A percentile compares a stretch with the other conserved stretches of the same genome.
These are phyloP conservation scores for Cliona cf. orientalis DNA, from an alignment of 37 sponge, comb jelly and placozoan genomes.

Conservation along the genomic window DNA sequence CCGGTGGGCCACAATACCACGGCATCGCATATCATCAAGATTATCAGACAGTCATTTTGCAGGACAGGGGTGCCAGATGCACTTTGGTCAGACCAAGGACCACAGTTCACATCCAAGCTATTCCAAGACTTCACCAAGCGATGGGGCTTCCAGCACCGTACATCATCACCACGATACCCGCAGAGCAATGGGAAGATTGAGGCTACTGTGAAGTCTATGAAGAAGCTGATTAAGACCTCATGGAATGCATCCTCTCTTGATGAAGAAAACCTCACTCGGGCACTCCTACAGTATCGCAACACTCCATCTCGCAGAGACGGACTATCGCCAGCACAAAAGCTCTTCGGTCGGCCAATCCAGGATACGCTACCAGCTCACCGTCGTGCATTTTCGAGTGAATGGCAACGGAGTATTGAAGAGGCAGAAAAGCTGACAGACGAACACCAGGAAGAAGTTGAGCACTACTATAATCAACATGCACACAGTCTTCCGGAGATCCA, in stretches of 20 bases:
- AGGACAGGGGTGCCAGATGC: slow-evolving; percentile 11
- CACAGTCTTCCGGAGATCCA: slow-evolving; percentile 2
- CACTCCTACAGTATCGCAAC: too few species aligned
- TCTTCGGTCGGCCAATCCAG: too few species aligned
- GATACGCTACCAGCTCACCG: too few species aligned
- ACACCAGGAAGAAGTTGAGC: background rate
- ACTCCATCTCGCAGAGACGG: too few species aligned
- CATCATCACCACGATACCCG: too few species aligned
- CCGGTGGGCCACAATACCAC: slow-evolving; percentile 15
- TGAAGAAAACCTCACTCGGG: background rate
- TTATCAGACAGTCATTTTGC: background rate
- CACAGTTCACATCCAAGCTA: background rate
- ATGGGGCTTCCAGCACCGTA: too few species aligned
- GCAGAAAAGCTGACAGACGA: background rate
- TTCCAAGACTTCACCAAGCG: slow-evolving; percentile 16
- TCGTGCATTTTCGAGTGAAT: too few species aligned
- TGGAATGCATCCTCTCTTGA: too few species aligned
- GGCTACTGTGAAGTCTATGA: too few species aligned
- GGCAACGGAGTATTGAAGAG: background rate
- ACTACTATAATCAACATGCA: slow-evolving; percentile 12
- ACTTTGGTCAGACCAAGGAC: slow-evolving; percentile 17
- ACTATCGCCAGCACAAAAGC: too few species aligned
- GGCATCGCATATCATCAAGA: background rate
- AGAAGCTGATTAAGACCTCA: too few species aligned
- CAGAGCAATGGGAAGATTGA: too few species aligned